Percentiles rank a stretch among this genome's conserved stretches.
Conservation (phyloP, 2,888 invertebrate genomes). For the Drosophila vallismaia region DNA sequence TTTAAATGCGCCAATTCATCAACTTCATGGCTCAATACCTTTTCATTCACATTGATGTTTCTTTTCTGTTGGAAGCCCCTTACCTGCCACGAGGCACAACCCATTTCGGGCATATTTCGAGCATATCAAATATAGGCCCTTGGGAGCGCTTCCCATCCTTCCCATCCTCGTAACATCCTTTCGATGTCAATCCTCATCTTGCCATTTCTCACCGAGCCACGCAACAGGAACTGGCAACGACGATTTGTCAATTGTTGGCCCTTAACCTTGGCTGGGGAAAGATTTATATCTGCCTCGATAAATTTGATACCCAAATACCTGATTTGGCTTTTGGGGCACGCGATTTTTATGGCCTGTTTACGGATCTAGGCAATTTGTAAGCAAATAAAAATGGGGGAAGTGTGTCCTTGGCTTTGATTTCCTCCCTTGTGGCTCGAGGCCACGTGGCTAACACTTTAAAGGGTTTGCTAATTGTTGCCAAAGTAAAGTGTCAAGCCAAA, state of each 20-base stretch:
- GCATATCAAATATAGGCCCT: slow-evolving; percentile 35
- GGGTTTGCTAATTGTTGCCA: neutral
- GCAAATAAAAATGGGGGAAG: slow-evolving; percentile 1
- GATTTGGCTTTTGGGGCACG: slow-evolving; percentile 21
- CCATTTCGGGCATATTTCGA: neutral
- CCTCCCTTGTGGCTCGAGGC: neutral
- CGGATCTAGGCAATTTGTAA: slow-evolving; percentile 33
- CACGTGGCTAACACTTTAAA: neutral
- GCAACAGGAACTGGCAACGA: slow-evolving; percentile 48
- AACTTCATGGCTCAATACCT: slow-evolving; percentile 43
- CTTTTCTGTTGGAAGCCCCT: slow-evolving; percentile 20
- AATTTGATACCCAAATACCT: slow-evolving; percentile 34
- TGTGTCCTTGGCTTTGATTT: neutral
- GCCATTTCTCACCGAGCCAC: slow-evolving; percentile 16
- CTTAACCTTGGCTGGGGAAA: slow-evolving; percentile 10
- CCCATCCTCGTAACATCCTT: slow-evolving; percentile 1
- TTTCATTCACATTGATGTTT: slow-evolving; percentile 42
- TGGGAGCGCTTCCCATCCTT: neutral
- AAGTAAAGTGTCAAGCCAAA: slow-evolving; percentile 11
- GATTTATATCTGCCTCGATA: slow-evolving; percentile 37
- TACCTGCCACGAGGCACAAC: neutral
- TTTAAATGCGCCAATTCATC: slow-evolving; percentile 46
- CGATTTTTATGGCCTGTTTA: slow-evolving; percentile 20
- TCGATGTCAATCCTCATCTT: slow-evolving; percentile 22
- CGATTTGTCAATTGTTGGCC: slow-evolving; percentile 48